A percentile compares a stretch with the other conserved stretches of the same genome.
Conservation (phyloP, 2,888 invertebrate species). For the Agonum fuliginosum region DNA sequence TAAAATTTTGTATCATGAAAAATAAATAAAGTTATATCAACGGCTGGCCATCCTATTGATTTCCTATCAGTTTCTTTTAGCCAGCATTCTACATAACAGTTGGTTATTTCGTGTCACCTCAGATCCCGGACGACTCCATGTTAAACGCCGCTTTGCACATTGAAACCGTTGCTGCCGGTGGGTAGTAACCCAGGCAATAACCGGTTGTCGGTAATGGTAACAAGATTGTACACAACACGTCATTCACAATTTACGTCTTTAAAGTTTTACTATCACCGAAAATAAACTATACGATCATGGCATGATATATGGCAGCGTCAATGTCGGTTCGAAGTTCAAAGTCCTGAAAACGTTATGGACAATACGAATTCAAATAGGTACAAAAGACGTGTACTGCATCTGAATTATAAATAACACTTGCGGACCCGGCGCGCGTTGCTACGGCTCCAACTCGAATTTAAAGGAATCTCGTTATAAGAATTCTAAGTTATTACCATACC, state of each 20-base stretch:
- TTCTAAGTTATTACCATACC: no score
- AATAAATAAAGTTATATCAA: conserved; percentile 10
- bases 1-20: conserved; percentile 1
- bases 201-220: not conserved
- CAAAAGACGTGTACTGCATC: no score
- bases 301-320: no score
- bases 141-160: no score
- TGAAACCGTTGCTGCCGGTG: not conserved
- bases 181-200: not conserved
- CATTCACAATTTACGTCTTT: not conserved
- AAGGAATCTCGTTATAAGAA: no score
- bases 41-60: conserved; percentile 14
- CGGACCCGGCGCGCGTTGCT: no score
- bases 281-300: not conserved
- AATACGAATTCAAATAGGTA: no score
- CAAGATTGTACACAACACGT: not conserved
- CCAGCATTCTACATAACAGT: not conserved
- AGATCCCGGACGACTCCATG: not conserved
- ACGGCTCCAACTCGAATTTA: no score
- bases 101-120: conserved; percentile 12
- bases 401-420: no score
- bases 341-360: no score
- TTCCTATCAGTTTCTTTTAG: conserved; percentile 29
- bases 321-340: no score
- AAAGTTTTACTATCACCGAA: not conserved